A percentile compares a stretch with the other conserved stretches of the same genome.
These are phyloP conservation scores for Drosophila pseudotakahashii DNA, from an alignment of 2,888 invertebrate species.

Conservation along the genomic window DNA sequence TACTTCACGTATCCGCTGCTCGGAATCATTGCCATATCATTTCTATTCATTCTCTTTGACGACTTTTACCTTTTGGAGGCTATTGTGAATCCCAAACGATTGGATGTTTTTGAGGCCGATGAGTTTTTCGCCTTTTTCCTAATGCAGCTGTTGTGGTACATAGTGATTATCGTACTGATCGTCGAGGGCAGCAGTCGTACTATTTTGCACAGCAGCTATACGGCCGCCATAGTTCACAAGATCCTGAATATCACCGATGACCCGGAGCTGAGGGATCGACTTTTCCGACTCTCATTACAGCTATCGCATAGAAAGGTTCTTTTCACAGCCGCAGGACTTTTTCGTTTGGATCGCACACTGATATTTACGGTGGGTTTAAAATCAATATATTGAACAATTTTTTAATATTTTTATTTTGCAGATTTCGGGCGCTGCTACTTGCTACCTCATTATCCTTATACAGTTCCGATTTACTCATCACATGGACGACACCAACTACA, in stretches of 20 bases:
- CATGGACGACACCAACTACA: slow-evolving; percentile 50
- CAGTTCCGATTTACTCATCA: slow-evolving; percentile 81
- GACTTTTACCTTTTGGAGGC: slow-evolving; percentile 82
- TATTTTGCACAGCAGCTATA: slow-evolving; percentile 75
- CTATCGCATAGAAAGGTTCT: slow-evolving; percentile 81
- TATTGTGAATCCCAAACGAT: slow-evolving; percentile 76
- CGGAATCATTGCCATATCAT: slow-evolving; percentile 82
- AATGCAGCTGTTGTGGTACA: slow-evolving; percentile 81
- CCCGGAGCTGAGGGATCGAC: slow-evolving; percentile 74
- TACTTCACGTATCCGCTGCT: slow-evolving; percentile 82
- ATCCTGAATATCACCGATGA: slow-evolving; percentile 81
- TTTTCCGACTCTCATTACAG: slow-evolving; percentile 82
- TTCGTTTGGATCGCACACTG: slow-evolving; percentile 83
- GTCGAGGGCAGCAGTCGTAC: slow-evolving; percentile 81
- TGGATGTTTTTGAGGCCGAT: slow-evolving; percentile 77
- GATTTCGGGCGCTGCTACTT: slow-evolving; percentile 84
- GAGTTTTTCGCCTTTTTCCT: slow-evolving; percentile 83
- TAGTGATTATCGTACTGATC: slow-evolving; percentile 80
- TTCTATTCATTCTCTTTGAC: slow-evolving; percentile 82
- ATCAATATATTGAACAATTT: too few species aligned
- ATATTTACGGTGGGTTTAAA: slow-evolving; percentile 81
- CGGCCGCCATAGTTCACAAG: slow-evolving; percentile 81
- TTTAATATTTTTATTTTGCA: slow-evolving; percentile 41
- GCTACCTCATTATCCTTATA: slow-evolving; percentile 83
- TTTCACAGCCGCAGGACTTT: slow-evolving; percentile 84